These are phyloP conservation scores for Drosophila phalerata DNA, from an alignment of 2,888 invertebrate species.

Conservation along the genomic window DNA sequence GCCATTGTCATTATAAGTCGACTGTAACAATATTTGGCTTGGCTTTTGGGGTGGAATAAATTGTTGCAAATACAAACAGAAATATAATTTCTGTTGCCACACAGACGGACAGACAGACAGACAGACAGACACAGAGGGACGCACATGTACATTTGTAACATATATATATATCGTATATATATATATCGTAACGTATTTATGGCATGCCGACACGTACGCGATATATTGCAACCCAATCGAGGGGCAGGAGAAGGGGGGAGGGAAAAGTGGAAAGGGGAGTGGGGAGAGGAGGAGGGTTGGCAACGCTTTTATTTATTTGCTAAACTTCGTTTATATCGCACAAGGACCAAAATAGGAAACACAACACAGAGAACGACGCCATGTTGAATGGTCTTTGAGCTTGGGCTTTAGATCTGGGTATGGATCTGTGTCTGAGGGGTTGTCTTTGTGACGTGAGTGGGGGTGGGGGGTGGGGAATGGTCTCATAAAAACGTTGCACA, in stretches of 20 bases:
- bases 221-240: constrained; percentile 78
- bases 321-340: constrained; percentile 78
- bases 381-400: constrained; percentile 65
- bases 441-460: constrained; percentile 23
- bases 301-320: constrained; percentile 74
- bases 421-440: constrained; percentile 13
- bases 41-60: constrained; percentile 54
- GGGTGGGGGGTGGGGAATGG: constrained; percentile 35
- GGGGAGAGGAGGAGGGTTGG: constrained; percentile 4
- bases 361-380: constrained; percentile 58
- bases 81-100: constrained; percentile 79
- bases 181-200: constrained; percentile 63
- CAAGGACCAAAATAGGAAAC: constrained; percentile 41
- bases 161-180: not conserved
- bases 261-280: not conserved
- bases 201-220: constrained; percentile 80
- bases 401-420: constrained; percentile 27
- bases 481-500: constrained; percentile 66
- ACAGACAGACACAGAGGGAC: constrained; percentile 32
- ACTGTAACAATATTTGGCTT: constrained; percentile 57
- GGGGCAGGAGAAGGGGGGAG: not conserved
- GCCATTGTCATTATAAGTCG: constrained; percentile 22
- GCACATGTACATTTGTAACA: constrained; percentile 30
- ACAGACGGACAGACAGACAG: constrained; percentile 43
- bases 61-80: constrained; percentile 79